Base-by-base conservation (phyloP, 2,888 invertebrate genomes). In the Notocelia uddmanniana region DNA sequence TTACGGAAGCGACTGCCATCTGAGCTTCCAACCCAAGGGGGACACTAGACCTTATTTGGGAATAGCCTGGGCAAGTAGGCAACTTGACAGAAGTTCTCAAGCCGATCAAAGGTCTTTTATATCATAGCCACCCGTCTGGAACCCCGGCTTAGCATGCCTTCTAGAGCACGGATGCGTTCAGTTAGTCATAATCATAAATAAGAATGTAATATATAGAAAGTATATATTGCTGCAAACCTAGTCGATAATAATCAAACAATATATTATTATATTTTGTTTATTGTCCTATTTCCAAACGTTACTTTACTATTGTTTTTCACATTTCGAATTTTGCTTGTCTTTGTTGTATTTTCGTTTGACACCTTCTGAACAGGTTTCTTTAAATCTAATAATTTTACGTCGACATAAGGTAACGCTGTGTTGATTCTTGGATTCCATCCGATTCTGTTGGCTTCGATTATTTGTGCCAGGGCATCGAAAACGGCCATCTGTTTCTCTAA, bases 401-500 rank as follows among this genome's bases (percentile, higher is more conserved):
- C 85, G 0, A 87, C 82, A 59, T 86, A 81, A 2, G 88, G 86
- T 26, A 86, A 73, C 45, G 82, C 58, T 8, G 78, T 21, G 37
- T 79, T 77, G 11, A 48, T 76, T 74, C 80, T 83, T n/a, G 85
- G 82, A 73, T 84, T 79, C 86, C 86, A 87, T 26, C 76, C 81
- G 31, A 71, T 76, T 18, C 83, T 77, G 50, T 78, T 80, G n/a
- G 69, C 77, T 5, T 87, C 85, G 15, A 89, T 71, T 9, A 80
- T 83, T 48, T 77, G 82, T 0, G 90, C 85, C 21, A 92, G 73
- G 1, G 85, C 79, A 78, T 90, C 90, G 66, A 93, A 79, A 11
- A 89, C 80, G 72, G 88, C 86, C 1, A 92, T 79, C 80, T 93
- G 90, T 0, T 88, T 87, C 82, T 91, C 89, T 10, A 93, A 77